Evolutionary conservation across 2,113 vertebrate genomes (phyloP), one percentile per base, ranked within the genome.

Genomic region (Azemiops feae): DNA sequence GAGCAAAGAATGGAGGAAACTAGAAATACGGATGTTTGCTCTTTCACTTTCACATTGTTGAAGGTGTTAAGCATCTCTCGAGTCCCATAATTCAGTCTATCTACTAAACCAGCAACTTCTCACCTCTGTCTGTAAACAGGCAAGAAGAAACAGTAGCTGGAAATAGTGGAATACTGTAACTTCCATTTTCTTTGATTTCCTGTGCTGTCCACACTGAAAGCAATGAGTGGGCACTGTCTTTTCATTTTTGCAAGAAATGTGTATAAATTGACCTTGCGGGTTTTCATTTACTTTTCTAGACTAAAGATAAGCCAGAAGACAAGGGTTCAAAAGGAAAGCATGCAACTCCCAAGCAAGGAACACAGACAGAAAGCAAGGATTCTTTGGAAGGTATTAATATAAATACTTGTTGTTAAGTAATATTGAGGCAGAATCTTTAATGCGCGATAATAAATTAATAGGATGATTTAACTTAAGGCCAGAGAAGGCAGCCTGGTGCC

Each of bases 241-340:
- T 81, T 81, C 18, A 9, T 81, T 81, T 81, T 39, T 22, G 34
- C 18, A 81, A 81, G 74, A 8, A 81, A 43, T 18, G 74, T 1
- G 34, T 43, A 81, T 8, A 7, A 50, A 39, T 9, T 39, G 74
- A 81, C 34, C 7, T 39, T 81, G 7, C 22, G 34, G 69, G 30
- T 4, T 18, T 0, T 39, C 88, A 53, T 57, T 18, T 22, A 92
- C 96, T 96, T 93, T 96, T 96, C 96, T 95, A 98, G 97, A 97
- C 97, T 94, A 98, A 98, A 96, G 98, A 98, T 93, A 97, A 96
- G 91, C 95, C 95, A 30, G 98, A 98, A 90, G 98, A 97, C 89
- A 97, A 96, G 52, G 97, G 95, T 91, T 94, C 95, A 87, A 98
- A 97, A 91, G 96, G 96, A 20, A 97, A 98, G 94, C 96, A 96